phyloP scores from a whole-genome alignment of 2,797 vertebrate genomes.

The Mallotus villosus region DNA sequence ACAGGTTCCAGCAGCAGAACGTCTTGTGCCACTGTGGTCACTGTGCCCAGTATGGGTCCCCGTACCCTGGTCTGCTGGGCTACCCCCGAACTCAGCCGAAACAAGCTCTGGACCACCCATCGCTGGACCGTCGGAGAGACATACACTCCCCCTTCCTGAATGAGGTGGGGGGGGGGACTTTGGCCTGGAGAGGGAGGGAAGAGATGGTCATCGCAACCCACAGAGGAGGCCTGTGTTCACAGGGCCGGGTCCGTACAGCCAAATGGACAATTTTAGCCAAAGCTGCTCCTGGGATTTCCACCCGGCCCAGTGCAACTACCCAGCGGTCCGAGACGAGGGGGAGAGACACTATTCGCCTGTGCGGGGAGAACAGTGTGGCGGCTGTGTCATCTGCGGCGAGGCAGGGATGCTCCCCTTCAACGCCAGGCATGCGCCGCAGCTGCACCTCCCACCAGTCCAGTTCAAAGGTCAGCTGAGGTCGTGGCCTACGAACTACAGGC shows the following conservation, averaged over 20 bases:
- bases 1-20: conserved; percentile 50
- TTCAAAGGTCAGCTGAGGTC: conserved; percentile 66
- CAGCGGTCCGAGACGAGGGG: conserved; percentile 46
- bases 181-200: conserved; percentile 51
- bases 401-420: conserved; percentile 55
- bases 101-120: conserved; percentile 56
- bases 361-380: conserved; percentile 65
- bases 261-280: conserved; percentile 52
- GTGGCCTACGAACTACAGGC: background rate
- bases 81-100: conserved; percentile 30
- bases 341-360: conserved; percentile 63
- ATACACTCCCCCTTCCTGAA: conserved; percentile 49
- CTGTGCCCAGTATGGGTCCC: conserved; percentile 39
- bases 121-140: conserved; percentile 51
- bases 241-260: conserved; percentile 52
- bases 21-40: conserved; percentile 52
- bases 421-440: conserved; percentile 42
- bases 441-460: conserved; percentile 68
- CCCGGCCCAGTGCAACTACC: conserved; percentile 61
- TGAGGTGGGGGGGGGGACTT: conserved; percentile 50
- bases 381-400: conserved; percentile 46
- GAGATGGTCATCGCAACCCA: conserved; percentile 59
- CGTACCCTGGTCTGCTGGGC: conserved; percentile 38
- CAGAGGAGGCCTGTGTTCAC: conserved; percentile 72
- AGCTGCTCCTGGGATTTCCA: conserved; percentile 59